phyloP scores from a whole-genome alignment of 2,113 vertebrate species.

The Catharus minimus region DNA sequence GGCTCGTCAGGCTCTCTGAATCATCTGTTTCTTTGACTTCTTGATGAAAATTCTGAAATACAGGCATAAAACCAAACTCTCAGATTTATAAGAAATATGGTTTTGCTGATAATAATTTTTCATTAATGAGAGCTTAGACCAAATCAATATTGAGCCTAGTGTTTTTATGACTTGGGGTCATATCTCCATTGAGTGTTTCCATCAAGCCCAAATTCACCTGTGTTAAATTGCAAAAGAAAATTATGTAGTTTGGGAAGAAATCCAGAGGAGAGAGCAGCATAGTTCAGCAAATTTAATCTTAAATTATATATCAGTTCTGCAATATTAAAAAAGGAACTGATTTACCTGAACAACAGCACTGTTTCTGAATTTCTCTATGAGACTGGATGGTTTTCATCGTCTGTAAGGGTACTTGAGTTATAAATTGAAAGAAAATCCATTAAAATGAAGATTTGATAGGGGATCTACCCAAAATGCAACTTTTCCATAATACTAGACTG shows the following conservation, averaged over 20 bases:
- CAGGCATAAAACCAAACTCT: not conserved
- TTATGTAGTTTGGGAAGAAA: not conserved
- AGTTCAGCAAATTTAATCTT: not conserved
- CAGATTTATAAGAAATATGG: not conserved
- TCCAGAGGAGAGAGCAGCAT: not conserved
- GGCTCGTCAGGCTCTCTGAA: conserved; percentile 84
- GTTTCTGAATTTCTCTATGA: not conserved
- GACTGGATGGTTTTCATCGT: not conserved
- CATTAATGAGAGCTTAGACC: not conserved
- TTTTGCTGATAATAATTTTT: not conserved
- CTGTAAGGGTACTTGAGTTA: not conserved
- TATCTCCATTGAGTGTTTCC: not conserved
- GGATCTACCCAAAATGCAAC: not conserved
- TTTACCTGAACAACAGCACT: not conserved
- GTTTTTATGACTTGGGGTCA: not conserved
- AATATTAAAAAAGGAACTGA: not conserved
- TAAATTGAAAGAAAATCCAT: not conserved
- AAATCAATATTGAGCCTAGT: not conserved
- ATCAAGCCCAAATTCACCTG: not conserved
- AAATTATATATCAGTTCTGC: not conserved
- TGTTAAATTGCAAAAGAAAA: not conserved
- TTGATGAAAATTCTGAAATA: conserved; percentile 80
- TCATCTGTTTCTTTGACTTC: conserved; percentile 72
- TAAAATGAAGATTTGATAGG: not conserved
- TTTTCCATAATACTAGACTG: not conserved